Evolutionary conservation across 2,113 vertebrate genomes (phyloP).

Genomic region (Megatriorchis doriae): DNA sequence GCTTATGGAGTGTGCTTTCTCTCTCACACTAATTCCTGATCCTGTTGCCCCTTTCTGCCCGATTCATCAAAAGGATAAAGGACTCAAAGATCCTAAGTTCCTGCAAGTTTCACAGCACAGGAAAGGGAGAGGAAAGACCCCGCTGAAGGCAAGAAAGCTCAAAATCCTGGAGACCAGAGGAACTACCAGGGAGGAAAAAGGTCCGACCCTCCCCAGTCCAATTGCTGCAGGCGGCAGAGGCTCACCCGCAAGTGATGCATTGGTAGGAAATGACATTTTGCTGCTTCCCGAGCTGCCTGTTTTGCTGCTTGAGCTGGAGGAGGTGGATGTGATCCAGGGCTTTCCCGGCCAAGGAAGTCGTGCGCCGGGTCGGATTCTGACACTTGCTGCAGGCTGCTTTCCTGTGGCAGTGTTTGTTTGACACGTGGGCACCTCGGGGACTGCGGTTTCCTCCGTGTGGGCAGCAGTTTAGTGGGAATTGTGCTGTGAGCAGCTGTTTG

Average conservation of each 20-base stretch:
- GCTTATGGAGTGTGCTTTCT: background rate
- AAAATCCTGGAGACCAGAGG: background rate
- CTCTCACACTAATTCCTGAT: background rate
- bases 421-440: background rate
- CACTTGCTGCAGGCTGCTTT: background rate
- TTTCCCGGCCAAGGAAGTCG: background rate
- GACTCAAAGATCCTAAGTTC: background rate
- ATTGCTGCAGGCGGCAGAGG: background rate
- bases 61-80: background rate
- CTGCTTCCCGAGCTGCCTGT: background rate
- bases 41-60: background rate
- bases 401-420: background rate
- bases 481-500: background rate
- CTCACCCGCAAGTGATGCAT: accelerated
- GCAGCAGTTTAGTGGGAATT: background rate
- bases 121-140: background rate
- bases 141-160: background rate
- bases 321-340: background rate
- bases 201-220: accelerated
- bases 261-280: background rate
- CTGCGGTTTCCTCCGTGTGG: background rate
- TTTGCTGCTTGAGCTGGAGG: background rate
- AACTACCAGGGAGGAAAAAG: background rate
- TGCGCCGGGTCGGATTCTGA: background rate
- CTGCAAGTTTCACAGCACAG: background rate